Evolutionary conservation across 2,797 vertebrate species (phyloP).

Genomic region (Parauchenoglanis ngamensis): DNA sequence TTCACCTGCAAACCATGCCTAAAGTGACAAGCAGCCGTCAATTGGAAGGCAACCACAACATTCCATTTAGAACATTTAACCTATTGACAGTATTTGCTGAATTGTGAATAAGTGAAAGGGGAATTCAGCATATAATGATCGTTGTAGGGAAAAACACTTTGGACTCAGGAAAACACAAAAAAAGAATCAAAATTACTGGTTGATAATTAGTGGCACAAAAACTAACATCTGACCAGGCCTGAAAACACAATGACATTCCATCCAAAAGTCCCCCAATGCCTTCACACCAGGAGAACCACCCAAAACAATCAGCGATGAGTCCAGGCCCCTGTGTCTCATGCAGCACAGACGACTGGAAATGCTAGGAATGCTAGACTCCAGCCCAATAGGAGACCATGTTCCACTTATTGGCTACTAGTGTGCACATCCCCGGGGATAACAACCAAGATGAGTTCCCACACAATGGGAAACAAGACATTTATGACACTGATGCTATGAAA

Average conservation of each 20-base stretch:
- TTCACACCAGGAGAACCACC: slow-evolving; percentile 65
- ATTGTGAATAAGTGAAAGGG: slow-evolving; percentile 22
- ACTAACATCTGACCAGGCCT: slow-evolving; percentile 31
- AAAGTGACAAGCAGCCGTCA: slow-evolving; percentile 56
- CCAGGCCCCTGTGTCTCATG: slow-evolving; percentile 69
- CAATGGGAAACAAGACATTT: slow-evolving; percentile 82
- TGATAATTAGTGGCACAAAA: slow-evolving; percentile 38
- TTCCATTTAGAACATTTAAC: slow-evolving; percentile 49
- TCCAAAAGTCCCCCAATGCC: slow-evolving; percentile 63
- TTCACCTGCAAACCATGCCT: slow-evolving; percentile 55
- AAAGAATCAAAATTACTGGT: slow-evolving; percentile 1
- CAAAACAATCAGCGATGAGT: slow-evolving; percentile 68
- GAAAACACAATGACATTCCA: slow-evolving; percentile 75
- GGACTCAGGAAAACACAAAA: not conserved
- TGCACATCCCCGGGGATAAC: slow-evolving; percentile 72
- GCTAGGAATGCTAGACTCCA: slow-evolving; percentile 82
- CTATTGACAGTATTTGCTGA: slow-evolving; percentile 31
- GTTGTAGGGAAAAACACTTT: slow-evolving; percentile 15
- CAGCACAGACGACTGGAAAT: slow-evolving; percentile 80
- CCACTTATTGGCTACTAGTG: slow-evolving; percentile 81
- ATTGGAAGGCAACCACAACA: slow-evolving; percentile 48
- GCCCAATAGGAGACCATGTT: slow-evolving; percentile 82
- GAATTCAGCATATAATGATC: not conserved
- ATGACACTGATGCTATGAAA: slow-evolving; percentile 71
- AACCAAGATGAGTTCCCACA: slow-evolving; percentile 79